Conservation (phyloP, 2,888 invertebrate species). For the Acanthacorydalis orientalis region DNA sequence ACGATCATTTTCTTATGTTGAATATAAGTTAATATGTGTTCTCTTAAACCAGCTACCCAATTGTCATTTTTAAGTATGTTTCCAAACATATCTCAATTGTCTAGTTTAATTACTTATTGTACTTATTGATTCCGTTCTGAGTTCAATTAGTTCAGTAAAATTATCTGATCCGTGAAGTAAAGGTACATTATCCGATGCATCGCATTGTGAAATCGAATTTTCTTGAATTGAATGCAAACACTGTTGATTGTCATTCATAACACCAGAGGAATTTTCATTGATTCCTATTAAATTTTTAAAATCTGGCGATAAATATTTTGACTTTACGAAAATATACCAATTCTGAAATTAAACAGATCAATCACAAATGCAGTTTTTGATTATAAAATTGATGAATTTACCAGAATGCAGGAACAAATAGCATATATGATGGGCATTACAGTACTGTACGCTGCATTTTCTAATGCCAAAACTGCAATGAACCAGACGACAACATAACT, state of each 20-base stretch:
- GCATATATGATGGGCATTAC: constrained; percentile 41
- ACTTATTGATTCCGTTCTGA: constrained; percentile 27
- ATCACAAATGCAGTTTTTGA: not conserved
- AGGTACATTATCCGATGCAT: constrained; percentile 24
- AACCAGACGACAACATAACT: constrained; percentile 59
- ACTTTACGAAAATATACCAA: constrained; percentile 25
- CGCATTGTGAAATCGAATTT: constrained; percentile 12
- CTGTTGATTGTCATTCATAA: constrained; percentile 8
- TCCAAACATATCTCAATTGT: too few species aligned
- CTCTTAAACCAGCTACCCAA: too few species aligned
- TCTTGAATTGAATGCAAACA: constrained; percentile 7
- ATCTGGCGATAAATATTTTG: constrained; percentile 22
- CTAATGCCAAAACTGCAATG: constrained; percentile 52
- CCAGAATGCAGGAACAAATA: constrained; percentile 38
- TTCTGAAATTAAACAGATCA: constrained; percentile 18
- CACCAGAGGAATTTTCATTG: constrained; percentile 6
- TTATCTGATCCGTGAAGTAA: constrained; percentile 20
- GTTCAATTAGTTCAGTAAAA: constrained; percentile 26
- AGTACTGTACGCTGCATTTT: constrained; percentile 42
- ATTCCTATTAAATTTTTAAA: constrained; percentile 9
- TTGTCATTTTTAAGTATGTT: too few species aligned
- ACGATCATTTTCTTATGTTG: too few species aligned
- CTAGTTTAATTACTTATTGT: constrained; percentile 26
- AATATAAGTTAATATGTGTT: too few species aligned
- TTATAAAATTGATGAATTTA: constrained; percentile 18